Evolutionary conservation across 2,113 vertebrate genomes (phyloP).

Genomic region (Uria lomvia): DNA sequence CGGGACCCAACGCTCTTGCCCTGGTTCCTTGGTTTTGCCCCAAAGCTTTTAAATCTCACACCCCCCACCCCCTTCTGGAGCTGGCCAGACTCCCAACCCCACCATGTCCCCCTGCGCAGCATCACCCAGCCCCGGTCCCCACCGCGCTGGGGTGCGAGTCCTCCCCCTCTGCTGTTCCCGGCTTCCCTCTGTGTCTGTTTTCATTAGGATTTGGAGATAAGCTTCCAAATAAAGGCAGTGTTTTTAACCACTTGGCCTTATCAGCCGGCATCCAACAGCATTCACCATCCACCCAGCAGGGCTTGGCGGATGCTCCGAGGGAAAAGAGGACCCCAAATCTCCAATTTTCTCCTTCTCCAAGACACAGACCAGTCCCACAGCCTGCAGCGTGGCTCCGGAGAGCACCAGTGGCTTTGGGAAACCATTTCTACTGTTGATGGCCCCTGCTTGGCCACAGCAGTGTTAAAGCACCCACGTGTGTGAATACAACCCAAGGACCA

Average conservation of each 20-base stretch:
- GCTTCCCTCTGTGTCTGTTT: constrained; percentile 18
- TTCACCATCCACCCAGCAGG: background rate
- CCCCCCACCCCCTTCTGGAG: background rate
- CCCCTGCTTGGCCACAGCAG: background rate
- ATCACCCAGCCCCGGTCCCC: background rate
- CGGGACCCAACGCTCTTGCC: background rate
- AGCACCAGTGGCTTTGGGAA: background rate
- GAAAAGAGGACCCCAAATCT: background rate
- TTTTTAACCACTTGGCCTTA: constrained; percentile 37
- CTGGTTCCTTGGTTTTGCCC: background rate
- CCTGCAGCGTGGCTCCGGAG: accelerated
- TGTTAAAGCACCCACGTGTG: background rate
- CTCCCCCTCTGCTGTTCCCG: background rate
- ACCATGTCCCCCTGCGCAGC: background rate
- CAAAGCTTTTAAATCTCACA: background rate
- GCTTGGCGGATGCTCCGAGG: background rate
- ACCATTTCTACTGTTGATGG: background rate
- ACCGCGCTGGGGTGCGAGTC: background rate
- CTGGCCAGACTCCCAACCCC: background rate
- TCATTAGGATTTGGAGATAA: constrained; percentile 53
- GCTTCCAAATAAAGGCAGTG: constrained; percentile 20
- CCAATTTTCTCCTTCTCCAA: background rate
- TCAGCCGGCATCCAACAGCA: background rate
- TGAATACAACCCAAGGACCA: background rate
- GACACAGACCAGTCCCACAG: background rate